Evolutionary conservation across 2,797 vertebrate genomes (phyloP).

Genomic region (Rhinella marina): DNA sequence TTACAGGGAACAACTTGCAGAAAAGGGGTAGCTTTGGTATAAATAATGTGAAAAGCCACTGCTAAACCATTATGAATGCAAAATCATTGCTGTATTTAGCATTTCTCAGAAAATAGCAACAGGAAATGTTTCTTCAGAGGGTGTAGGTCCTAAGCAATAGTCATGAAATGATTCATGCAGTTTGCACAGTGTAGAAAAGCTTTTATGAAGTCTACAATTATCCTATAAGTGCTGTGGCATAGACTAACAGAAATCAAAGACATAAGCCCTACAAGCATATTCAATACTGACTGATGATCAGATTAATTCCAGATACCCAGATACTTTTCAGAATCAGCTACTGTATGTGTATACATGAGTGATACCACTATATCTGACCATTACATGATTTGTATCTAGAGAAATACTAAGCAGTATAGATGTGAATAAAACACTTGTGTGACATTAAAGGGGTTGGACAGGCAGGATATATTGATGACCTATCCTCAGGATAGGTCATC

Average conservation of each 20-base stretch:
- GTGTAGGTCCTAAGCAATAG: not conserved
- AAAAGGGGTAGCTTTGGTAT: not conserved
- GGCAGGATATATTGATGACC: too few species aligned
- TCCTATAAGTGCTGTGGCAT: not conserved
- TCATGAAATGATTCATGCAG: not conserved
- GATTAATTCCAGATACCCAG: not conserved
- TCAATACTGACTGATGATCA: not conserved
- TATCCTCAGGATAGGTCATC: too few species aligned
- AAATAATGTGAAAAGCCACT: not conserved
- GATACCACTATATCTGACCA: too few species aligned
- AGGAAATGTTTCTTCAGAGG: not conserved
- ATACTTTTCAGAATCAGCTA: too few species aligned
- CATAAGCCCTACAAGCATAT: not conserved
- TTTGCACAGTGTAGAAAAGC: not conserved
- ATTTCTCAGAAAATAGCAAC: not conserved
- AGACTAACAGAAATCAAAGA: not conserved
- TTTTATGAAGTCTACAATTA: not conserved
- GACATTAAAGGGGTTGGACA: too few species aligned
- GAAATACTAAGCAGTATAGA: too few species aligned
- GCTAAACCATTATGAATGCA: not conserved
- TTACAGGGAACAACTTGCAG: not conserved
- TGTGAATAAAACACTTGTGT: too few species aligned
- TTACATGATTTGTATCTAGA: too few species aligned
- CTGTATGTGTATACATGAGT: too few species aligned
- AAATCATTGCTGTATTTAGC: not conserved